Base-by-base conservation (phyloP, 1,140 invertebrate species). In the Psix sp. region DNA sequence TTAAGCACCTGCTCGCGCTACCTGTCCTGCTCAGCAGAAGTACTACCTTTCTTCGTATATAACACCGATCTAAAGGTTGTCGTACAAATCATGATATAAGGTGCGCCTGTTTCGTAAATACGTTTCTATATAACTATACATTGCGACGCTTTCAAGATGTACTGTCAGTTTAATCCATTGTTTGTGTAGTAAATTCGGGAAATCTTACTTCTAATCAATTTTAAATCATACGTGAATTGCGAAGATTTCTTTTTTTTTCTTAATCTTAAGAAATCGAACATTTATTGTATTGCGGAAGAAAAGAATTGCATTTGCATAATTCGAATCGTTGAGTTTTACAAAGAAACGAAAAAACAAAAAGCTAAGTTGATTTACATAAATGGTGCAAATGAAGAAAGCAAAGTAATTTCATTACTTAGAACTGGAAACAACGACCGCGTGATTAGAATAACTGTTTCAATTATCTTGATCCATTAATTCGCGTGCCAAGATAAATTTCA, bases 1-100 rank as follows among this genome's bases (percentile, higher is more conserved):
- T 73, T 73, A 65, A 73, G 60, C 68, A 73, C 68, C 68, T 73
- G 68, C 68, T 65, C 60, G 52, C 46, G 40, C 54, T 73, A 73
- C 68, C 54, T 65, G 68, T 45, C 10, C 51, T 46, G 65, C 35
- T 73, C 60, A 60, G 56, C 57, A 36, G 24, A 20, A 46, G 54
- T 68, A 63, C 36, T 51, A 38, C 38, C 57, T 57, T 39, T 52
- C 49, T 56, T 57, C 45, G 51, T 40, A 71, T 51, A 26, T 49
- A 29, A 54, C 15, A 20, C 18, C 45, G 46, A 52, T 60, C 54
- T 40, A 57, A 45, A 68, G 65, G 54, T 67, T 68, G 65, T 60
- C 65, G 65, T 59, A 70, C 66, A 70, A 70, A 70, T 70, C 49
- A 46, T 62, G 56, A 71, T 71, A 56, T 70, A 70, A 70, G 56